Percentiles rank a stretch among this genome's conserved stretches.
phyloP scores from a whole-genome alignment of 2,888 invertebrate genomes.

The Rosalia funebris region DNA sequence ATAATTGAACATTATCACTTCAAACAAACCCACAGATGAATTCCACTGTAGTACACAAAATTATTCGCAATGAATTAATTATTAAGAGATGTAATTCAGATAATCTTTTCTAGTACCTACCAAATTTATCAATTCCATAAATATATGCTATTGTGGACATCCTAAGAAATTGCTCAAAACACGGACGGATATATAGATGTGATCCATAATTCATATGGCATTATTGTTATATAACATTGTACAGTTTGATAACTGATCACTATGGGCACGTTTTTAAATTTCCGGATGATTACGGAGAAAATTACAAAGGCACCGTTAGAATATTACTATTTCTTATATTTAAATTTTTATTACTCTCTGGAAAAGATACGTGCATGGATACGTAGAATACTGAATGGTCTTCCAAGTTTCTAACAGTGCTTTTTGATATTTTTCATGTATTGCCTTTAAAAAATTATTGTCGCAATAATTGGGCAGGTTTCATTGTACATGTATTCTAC shows the following conservation, averaged over 20 bases:
- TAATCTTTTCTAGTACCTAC: constrained; percentile 7
- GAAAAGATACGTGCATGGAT: constrained; percentile 46
- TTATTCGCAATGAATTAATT: not conserved
- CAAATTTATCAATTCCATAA: constrained; percentile 6
- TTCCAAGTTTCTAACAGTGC: constrained; percentile 57
- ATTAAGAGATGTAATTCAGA: constrained; percentile 4
- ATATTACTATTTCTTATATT: constrained; percentile 32
- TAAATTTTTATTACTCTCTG: constrained; percentile 41
- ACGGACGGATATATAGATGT: constrained; percentile 39
- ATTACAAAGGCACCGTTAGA: constrained; percentile 48
- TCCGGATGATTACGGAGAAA: constrained; percentile 32
- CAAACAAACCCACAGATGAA: not conserved
- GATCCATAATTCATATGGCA: constrained; percentile 38
- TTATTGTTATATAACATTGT: constrained; percentile 42
- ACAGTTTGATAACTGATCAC: constrained; percentile 43
- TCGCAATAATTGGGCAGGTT: constrained; percentile 19
- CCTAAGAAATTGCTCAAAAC: constrained; percentile 42
- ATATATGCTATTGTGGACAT: constrained; percentile 19
- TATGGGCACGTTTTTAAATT: constrained; percentile 45
- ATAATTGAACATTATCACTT: not conserved
- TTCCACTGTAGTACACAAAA: not conserved
- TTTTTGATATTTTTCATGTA: constrained; percentile 40
- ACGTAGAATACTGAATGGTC: constrained; percentile 56
- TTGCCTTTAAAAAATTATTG: constrained; percentile 14
- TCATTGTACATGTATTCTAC: constrained; percentile 5